A percentile compares a stretch with the other conserved stretches of the same genome.
These are phyloP conservation scores for Epizoanthus illoricatus DNA, from an alignment of 92 coral and sea anemone genomes.

Conservation along the genomic window DNA sequence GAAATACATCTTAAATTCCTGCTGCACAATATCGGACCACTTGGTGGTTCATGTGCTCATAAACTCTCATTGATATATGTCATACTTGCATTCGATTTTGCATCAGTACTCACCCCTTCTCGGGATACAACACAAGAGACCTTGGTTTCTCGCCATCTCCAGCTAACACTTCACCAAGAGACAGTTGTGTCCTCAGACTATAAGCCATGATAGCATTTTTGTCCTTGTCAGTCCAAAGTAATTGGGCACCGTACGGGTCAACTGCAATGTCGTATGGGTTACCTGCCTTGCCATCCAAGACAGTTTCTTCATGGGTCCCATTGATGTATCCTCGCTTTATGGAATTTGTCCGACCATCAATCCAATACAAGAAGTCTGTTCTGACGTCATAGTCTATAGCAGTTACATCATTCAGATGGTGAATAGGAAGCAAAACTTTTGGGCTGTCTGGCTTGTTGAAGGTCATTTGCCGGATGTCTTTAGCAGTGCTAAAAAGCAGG, in stretches of 20 bases:
- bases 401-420: conserved; percentile 54
- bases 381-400: conserved; percentile 83
- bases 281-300: conserved; percentile 28
- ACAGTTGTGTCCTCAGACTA: conserved; percentile 57
- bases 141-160: conserved; percentile 58
- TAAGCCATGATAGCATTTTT: conserved; percentile 78
- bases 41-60: neutral
- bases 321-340: conserved; percentile 71
- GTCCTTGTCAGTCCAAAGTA: conserved; percentile 84
- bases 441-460: conserved; percentile 78
- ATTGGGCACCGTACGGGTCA: conserved; percentile 87
- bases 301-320: conserved; percentile 51
- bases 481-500: conserved; percentile 78
- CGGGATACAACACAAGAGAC: conserved; percentile 79
- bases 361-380: conserved; percentile 86
- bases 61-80: neutral
- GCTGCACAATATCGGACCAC: too few species aligned
- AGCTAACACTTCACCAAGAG: conserved; percentile 59
- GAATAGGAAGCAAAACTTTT: conserved; percentile 75
- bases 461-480: conserved; percentile 71
- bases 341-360: conserved; percentile 47
- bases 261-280: conserved; percentile 82
- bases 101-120: conserved; percentile 75
- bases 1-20: too few species aligned
- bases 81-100: neutral